Evolutionary conservation across 2,797 vertebrate genomes (phyloP), one percentile per base, ranked within the genome.

Genomic region (Linurgus olivaceus): DNA sequence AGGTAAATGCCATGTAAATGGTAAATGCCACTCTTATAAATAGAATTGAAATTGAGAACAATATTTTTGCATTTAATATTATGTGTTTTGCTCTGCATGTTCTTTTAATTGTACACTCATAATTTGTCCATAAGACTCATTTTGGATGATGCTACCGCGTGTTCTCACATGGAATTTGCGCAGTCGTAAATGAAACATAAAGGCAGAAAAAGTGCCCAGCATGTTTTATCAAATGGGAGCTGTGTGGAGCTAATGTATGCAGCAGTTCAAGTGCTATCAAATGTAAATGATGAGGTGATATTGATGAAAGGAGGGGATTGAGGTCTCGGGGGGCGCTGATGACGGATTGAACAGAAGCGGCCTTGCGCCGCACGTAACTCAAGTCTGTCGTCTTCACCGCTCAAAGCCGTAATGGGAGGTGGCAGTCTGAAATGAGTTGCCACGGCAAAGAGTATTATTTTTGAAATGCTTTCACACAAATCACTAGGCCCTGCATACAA

Each of bases 401-500:
- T 99, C 99, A 98, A 98, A 98, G 95, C 97, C 90, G 67, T 99
- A 99, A 99, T 99, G 97, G 98, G 98, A 99, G 97, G 97, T 99
- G 99, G 99, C 99, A 99, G 99, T 98, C 98, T 98, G 98, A 98
- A 99, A 99, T 99, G 99, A 99, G 98, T 99, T 98, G 98, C 98
- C 98, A 97, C 97, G 97, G 98, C 98, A 98, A 98, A 98, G 98
- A 98, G 99, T 99, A 99, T 99, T 99, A 99, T 99, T 99, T 99
- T 99, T 99, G 99, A 99, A 99, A 99, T 99, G 99, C 99, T 99
- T 99, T 99, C 99, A 99, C 99, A 99, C 99, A 98, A 98, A 98
- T 98, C 98, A 98, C 98, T 98, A 97, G 97, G 98, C 98, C 95
- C 98, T 97, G 98, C 98, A 98, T 98, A 98, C 98, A 98, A 98